Evolutionary conservation across 2,797 vertebrate genomes (phyloP).

Genomic region (Falco peregrinus): DNA sequence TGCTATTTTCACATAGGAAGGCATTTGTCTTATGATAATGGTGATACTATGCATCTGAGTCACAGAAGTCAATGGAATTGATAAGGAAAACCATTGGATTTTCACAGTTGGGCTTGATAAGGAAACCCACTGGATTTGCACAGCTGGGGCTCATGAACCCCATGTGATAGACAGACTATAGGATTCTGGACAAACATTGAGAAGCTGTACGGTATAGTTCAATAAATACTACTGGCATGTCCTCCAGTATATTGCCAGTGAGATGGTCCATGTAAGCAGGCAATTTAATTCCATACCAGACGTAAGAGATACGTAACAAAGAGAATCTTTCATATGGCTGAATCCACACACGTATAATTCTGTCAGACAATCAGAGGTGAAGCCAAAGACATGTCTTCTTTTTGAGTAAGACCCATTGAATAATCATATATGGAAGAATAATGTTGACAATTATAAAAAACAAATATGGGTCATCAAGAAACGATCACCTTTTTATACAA

Average conservation of each 20-base stretch:
- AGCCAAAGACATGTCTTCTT: not conserved
- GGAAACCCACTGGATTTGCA: not conserved
- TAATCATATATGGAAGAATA: not conserved
- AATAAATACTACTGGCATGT: not conserved
- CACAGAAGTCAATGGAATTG: not conserved
- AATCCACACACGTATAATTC: not conserved
- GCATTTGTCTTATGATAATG: not conserved
- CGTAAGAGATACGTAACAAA: not conserved
- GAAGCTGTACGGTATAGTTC: not conserved
- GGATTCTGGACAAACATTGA: not conserved
- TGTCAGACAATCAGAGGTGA: not conserved
- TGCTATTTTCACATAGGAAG: not conserved
- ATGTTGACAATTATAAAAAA: not conserved
- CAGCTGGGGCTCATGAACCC: not conserved
- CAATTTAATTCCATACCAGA: not conserved
- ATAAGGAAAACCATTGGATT: not conserved
- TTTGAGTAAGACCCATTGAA: not conserved
- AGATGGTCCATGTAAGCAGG: not conserved
- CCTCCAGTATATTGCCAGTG: not conserved
- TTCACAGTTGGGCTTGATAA: not conserved
- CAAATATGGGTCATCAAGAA: not conserved
- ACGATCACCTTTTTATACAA: not conserved
- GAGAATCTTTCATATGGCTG: not conserved
- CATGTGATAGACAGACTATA: not conserved
- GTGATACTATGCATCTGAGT: not conserved